Percentiles rank a stretch among this genome's conserved stretches.
These are phyloP conservation scores for Lasioglossum marginatum DNA, from an alignment of 2,888 invertebrate genomes.

Conservation along the genomic window DNA sequence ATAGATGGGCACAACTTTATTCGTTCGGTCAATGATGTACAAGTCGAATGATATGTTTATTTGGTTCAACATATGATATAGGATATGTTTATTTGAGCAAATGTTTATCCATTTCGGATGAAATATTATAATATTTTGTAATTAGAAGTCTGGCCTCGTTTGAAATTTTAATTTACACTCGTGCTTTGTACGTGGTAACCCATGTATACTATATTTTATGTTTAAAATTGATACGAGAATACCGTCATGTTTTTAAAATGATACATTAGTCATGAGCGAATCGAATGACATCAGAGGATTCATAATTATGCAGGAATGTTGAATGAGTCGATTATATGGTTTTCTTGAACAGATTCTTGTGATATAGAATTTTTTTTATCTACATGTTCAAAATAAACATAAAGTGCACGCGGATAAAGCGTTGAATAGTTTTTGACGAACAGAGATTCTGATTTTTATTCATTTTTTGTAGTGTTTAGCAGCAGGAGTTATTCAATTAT, in stretches of 20 bases:
- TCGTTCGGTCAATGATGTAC: neutral
- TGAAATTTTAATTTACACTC: neutral
- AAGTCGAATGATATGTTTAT: neutral
- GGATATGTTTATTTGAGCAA: neutral
- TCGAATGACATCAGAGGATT: constrained; percentile 21
- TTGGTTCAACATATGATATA: neutral
- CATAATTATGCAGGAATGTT: constrained; percentile 30
- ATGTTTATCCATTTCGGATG: neutral
- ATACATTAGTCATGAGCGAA: constrained; percentile 28
- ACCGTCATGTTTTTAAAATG: constrained; percentile 2
- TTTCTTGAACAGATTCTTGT: neutral
- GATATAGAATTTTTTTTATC: neutral
- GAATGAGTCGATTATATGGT: neutral
- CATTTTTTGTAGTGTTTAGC: constrained; percentile 89
- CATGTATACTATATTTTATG: neutral
- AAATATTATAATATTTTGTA: neutral
- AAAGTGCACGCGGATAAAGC: neutral
- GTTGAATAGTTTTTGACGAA: neutral
- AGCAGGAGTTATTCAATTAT: constrained; percentile 94
- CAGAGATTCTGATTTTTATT: neutral
- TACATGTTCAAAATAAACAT: neutral
- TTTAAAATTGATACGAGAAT: neutral
- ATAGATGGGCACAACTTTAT: neutral
- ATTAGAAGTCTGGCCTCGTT: neutral
- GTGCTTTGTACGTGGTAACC: neutral